A percentile compares a stretch with the other conserved stretches of the same genome.
Evolutionary conservation across 1,140 invertebrate species (phyloP).

Genomic region (Pseudomyrmex flavicornis): DNA sequence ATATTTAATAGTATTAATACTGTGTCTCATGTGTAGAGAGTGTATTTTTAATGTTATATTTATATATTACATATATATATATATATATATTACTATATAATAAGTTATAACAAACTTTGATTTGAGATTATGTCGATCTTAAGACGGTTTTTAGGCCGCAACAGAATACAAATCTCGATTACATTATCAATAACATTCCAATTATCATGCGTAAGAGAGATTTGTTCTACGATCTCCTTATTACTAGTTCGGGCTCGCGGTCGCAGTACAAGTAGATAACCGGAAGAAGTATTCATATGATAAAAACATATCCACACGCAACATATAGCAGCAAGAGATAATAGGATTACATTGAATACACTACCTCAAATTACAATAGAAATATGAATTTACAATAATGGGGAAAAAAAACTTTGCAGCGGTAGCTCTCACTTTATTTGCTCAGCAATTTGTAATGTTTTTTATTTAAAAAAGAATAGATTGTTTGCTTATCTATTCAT

Average conservation of each 20-base stretch:
- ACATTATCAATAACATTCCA: background rate
- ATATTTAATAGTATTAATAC: no score
- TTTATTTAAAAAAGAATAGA: constrained; percentile 30
- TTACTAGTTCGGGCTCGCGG: constrained; percentile 78
- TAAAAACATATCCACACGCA: constrained; percentile 81
- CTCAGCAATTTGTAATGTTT: constrained; percentile 54
- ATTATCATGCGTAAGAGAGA: background rate
- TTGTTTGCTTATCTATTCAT: constrained; percentile 54
- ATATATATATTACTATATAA: no score
- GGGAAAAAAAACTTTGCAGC: constrained; percentile 64
- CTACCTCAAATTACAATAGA: constrained; percentile 84
- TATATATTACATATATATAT: no score
- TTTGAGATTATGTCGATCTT: no score
- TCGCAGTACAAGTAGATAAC: constrained; percentile 77
- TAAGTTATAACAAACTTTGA: no score
- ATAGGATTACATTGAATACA: constrained; percentile 83
- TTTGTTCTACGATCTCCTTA: background rate
- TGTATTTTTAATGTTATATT: no score
- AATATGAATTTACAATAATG: constrained; percentile 81
- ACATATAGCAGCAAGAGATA: constrained; percentile 82
- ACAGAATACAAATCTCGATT: background rate
- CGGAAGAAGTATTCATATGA: constrained; percentile 76
- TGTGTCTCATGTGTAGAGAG: no score
- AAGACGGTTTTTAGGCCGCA: no score
- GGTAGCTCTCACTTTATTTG: constrained; percentile 75